Conservation (phyloP, 2,888 invertebrate genomes). For the Crioceris asparagi region DNA sequence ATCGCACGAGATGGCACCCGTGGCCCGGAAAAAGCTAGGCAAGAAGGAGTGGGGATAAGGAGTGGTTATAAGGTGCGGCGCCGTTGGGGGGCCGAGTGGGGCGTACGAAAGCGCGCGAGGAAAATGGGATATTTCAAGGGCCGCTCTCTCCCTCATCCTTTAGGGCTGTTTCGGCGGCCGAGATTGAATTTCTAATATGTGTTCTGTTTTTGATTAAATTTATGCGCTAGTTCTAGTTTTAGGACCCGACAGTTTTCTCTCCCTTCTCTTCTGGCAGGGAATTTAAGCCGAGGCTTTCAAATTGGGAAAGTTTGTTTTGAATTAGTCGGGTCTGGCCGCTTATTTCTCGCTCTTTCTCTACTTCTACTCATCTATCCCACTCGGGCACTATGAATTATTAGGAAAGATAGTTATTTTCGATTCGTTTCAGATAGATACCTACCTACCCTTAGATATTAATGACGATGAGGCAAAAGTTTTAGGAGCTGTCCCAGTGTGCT, state of each 20-base stretch:
- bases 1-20: conserved; percentile 33
- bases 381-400: conserved; percentile 25
- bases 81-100: conserved; percentile 11
- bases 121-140: conserved; percentile 30
- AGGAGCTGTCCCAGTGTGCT: too few species aligned
- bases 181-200: conserved; percentile 41
- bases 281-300: conserved; percentile 25
- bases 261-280: conserved; percentile 20
- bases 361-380: too few species aligned
- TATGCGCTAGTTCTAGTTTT: conserved; percentile 33
- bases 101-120: too few species aligned
- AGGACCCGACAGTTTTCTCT: conserved; percentile 18
- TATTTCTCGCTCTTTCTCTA: too few species aligned
- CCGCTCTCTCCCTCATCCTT: conserved; percentile 36
- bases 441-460: too few species aligned
- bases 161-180: conserved; percentile 36
- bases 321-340: too few species aligned
- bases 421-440: conserved; percentile 12
- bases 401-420: conserved; percentile 18
- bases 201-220: conserved; percentile 41
- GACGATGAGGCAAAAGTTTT: too few species aligned
- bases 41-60: conserved; percentile 25
- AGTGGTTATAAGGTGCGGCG: conserved; percentile 26
- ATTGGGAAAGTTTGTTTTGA: conserved; percentile 30
- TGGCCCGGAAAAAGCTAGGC: conserved; percentile 24